These are phyloP conservation scores for Todiramphus chloris DNA, from an alignment of 2,113 vertebrate genomes.

Conservation along the genomic window DNA sequence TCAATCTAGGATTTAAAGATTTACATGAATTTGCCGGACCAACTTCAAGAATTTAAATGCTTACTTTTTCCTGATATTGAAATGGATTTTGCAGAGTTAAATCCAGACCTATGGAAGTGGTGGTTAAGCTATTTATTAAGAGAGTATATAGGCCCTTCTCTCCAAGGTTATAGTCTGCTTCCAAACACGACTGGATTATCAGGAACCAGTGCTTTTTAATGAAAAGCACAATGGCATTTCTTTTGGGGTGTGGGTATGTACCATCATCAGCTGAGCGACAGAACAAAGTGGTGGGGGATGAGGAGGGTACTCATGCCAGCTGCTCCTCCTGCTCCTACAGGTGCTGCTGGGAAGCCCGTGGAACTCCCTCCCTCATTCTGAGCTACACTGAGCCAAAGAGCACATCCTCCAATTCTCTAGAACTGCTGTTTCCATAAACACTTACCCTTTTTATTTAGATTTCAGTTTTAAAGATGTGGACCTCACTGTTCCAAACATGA, in stretches of 20 bases:
- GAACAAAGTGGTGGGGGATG: background rate
- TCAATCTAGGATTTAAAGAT: background rate
- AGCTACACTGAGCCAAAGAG: background rate
- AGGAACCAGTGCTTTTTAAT: background rate
- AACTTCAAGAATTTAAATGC: background rate
- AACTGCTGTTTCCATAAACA: background rate
- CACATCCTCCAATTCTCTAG: background rate
- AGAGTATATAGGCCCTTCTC: background rate
- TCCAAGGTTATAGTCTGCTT: background rate
- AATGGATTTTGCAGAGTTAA: background rate
- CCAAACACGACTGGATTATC: background rate
- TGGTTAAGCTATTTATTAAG: background rate
- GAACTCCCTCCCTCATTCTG: accelerated
- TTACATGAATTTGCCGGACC: background rate
- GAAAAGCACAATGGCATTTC: background rate
- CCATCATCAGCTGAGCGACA: background rate
- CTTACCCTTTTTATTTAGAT: background rate
- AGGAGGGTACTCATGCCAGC: background rate
- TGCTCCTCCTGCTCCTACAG: background rate
- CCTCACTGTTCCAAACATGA: background rate
- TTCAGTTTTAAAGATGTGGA: background rate
- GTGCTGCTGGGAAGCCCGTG: accelerated
- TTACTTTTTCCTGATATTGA: background rate
- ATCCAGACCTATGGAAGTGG: background rate
- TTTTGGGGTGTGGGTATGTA: background rate